These are phyloP conservation scores for Glareola pratincola DNA, from an alignment of 2,113 vertebrate genomes.

Conservation along the genomic window DNA sequence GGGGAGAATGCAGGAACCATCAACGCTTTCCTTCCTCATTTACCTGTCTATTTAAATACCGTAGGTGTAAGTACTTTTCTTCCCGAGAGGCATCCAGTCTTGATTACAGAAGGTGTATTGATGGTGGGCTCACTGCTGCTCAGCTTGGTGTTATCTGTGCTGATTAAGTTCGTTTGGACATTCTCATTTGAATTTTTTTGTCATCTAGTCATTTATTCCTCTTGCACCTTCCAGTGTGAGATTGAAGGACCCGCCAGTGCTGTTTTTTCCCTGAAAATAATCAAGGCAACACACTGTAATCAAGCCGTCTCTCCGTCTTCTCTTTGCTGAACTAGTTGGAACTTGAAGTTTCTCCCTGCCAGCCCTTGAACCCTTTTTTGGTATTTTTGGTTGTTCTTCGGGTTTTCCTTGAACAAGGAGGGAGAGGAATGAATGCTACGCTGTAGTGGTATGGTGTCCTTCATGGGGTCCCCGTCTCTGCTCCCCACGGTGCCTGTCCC, in stretches of 20 bases:
- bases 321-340: neutral
- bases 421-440: accelerated
- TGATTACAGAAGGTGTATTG: accelerated
- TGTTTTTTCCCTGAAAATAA: neutral
- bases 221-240: accelerated
- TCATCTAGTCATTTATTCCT: neutral
- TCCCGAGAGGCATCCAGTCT: neutral
- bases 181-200: neutral
- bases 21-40: accelerated
- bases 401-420: neutral
- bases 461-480: neutral
- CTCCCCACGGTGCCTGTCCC: accelerated
- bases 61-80: too few relatives aligned
- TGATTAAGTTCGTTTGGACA: accelerated
- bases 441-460: neutral
- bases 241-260: neutral
- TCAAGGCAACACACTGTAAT: neutral
- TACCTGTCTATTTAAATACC: neutral
- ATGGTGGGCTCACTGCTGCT: neutral
- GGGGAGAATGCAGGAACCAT: neutral
- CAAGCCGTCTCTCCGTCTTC: neutral
- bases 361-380: neutral
- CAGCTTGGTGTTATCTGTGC: neutral
- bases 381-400: neutral
- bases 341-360: neutral